phyloP scores from a whole-genome alignment of 2,113 vertebrate genomes.

The Centropus bengalensis region DNA sequence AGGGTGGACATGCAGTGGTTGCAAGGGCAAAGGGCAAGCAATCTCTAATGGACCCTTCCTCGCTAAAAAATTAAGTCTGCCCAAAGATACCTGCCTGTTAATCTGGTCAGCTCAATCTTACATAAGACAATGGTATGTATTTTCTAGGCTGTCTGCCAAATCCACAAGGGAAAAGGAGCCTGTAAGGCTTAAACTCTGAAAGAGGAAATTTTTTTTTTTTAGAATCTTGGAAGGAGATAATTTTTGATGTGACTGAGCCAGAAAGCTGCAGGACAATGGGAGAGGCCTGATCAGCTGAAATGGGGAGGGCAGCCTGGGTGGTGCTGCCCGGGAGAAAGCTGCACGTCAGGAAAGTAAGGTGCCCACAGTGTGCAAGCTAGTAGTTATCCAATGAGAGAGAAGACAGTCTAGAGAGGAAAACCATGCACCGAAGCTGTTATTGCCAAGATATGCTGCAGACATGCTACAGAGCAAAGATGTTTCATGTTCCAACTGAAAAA shows the following conservation, averaged over 20 bases:
- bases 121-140: accelerated
- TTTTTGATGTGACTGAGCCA: not conserved
- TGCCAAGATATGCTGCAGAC: not conserved
- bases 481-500: not conserved
- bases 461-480: not conserved
- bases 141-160: not conserved
- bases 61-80: not conserved
- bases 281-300: not conserved
- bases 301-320: not conserved
- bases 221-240: not conserved
- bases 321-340: not conserved
- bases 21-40: accelerated
- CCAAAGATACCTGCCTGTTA: not conserved
- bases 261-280: not conserved
- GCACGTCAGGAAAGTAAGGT: accelerated
- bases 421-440: accelerated
- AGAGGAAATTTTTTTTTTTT: not conserved
- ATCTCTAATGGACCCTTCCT: not conserved
- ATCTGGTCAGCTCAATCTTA: not conserved
- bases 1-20: not conserved
- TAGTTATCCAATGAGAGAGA: not conserved
- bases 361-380: accelerated
- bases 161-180: not conserved
- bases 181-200: not conserved
- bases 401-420: not conserved